phyloP scores from a whole-genome alignment of 2,888 invertebrate species.

The Dasypogon diadema region DNA sequence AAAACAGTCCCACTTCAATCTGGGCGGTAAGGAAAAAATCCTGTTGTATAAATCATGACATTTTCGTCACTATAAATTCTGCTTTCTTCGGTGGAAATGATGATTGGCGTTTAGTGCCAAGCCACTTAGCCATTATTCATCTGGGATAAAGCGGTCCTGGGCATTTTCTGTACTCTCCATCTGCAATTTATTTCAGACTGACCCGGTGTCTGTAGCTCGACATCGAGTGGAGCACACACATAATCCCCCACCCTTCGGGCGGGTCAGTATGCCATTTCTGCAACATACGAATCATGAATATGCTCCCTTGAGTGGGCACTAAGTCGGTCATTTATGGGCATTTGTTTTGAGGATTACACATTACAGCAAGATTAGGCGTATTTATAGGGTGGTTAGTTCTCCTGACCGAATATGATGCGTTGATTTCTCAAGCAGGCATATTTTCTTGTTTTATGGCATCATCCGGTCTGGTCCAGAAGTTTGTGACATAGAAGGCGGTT shows the following conservation, averaged over 20 bases:
- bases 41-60: neutral
- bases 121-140: slow-evolving; percentile 36
- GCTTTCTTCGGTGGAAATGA: slow-evolving; percentile 36
- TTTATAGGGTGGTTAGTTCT: slow-evolving; percentile 36
- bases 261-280: neutral
- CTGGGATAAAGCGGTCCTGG: slow-evolving; percentile 33
- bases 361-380: slow-evolving; percentile 40
- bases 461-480: too few species aligned
- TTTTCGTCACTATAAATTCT: slow-evolving; percentile 47
- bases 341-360: slow-evolving; percentile 46
- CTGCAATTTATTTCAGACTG: slow-evolving; percentile 18
- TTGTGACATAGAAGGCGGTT: too few species aligned
- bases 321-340: slow-evolving; percentile 37
- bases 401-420: neutral
- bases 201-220: slow-evolving; percentile 25
- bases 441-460: slow-evolving; percentile 20
- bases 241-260: slow-evolving; percentile 19
- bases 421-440: neutral
- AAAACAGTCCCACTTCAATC: neutral
- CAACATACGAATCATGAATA: slow-evolving; percentile 34
- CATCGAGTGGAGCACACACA: neutral
- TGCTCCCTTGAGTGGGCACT: slow-evolving; percentile 33
- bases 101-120: slow-evolving; percentile 42
- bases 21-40: slow-evolving; percentile 10
- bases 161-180: neutral